phyloP scores from a whole-genome alignment of 1,140 invertebrate genomes.

The Drosophila rufa region DNA sequence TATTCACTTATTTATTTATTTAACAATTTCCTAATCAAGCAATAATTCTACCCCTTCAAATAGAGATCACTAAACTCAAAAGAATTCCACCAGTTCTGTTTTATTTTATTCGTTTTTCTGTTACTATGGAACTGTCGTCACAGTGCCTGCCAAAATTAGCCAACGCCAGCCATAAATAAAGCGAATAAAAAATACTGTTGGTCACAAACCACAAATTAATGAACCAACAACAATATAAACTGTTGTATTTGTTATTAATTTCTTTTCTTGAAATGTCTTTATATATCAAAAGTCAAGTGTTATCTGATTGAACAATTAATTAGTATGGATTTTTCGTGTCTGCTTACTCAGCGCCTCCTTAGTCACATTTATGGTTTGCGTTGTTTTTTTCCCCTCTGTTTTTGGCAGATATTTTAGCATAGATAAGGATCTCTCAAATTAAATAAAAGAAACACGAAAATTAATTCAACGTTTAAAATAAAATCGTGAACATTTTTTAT shows the following conservation, averaged over 20 bases:
- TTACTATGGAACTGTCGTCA: conserved; percentile 29
- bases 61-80: conserved; percentile 10
- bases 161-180: conserved; percentile 64
- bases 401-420: conserved; percentile 64
- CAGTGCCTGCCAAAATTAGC: conserved; percentile 62
- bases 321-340: conserved; percentile 59
- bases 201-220: conserved; percentile 35
- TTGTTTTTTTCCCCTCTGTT: conserved; percentile 11
- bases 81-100: neutral
- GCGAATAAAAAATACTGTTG: conserved; percentile 18
- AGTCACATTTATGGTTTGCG: conserved; percentile 51
- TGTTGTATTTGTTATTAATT: conserved; percentile 63
- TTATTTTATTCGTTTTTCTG: conserved; percentile 2
- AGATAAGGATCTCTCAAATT: conserved; percentile 66
- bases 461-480: conserved; percentile 74
- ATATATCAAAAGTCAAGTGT: conserved; percentile 66
- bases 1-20: neutral
- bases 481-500: conserved; percentile 63
- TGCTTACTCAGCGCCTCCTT: conserved; percentile 35
- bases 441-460: conserved; percentile 45
- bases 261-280: conserved; percentile 77
- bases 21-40: too few species aligned
- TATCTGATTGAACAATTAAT: conserved; percentile 82
- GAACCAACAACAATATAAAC: conserved; percentile 37
- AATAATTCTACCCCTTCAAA: neutral